These are phyloP conservation scores for Panulirus ornatus DNA, from an alignment of 1,140 invertebrate species.

Conservation along the genomic window DNA sequence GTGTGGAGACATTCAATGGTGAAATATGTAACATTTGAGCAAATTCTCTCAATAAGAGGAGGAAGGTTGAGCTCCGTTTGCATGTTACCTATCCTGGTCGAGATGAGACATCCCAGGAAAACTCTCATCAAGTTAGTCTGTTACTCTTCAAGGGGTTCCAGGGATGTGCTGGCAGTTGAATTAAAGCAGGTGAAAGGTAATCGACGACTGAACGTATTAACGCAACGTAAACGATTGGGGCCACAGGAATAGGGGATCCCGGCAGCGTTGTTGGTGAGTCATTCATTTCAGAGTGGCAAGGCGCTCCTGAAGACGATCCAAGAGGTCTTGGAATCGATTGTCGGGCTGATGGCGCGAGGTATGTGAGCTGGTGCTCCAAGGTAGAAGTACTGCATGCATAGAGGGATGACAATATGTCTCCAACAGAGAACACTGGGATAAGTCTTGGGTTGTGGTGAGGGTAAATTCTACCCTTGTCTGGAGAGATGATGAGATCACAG, in stretches of 20 bases:
- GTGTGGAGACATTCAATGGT: slow-evolving; percentile 11
- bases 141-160: slow-evolving; percentile 14
- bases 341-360: background rate
- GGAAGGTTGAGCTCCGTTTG: background rate
- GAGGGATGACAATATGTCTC: slow-evolving; percentile 21
- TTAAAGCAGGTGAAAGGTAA: slow-evolving; percentile 12
- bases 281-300: slow-evolving; percentile 20
- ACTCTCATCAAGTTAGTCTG: slow-evolving; percentile 1
- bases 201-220: slow-evolving; percentile 14
- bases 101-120: slow-evolving; percentile 11
- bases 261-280: slow-evolving; percentile 13
- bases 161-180: slow-evolving; percentile 24
- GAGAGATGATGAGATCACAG: background rate
- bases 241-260: slow-evolving; percentile 8
- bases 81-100: slow-evolving; percentile 35
- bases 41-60: slow-evolving; percentile 35
- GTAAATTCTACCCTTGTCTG: background rate
- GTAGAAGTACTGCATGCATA: background rate
- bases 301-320: background rate
- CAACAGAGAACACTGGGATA: background rate
- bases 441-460: background rate
- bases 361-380: background rate
- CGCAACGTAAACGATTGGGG: background rate
- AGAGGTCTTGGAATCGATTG: background rate
- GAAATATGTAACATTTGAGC: slow-evolving; percentile 33